These are phyloP conservation scores for Drosophila willistoni DNA, from an alignment of 1,140 invertebrate genomes.

Conservation along the genomic window DNA sequence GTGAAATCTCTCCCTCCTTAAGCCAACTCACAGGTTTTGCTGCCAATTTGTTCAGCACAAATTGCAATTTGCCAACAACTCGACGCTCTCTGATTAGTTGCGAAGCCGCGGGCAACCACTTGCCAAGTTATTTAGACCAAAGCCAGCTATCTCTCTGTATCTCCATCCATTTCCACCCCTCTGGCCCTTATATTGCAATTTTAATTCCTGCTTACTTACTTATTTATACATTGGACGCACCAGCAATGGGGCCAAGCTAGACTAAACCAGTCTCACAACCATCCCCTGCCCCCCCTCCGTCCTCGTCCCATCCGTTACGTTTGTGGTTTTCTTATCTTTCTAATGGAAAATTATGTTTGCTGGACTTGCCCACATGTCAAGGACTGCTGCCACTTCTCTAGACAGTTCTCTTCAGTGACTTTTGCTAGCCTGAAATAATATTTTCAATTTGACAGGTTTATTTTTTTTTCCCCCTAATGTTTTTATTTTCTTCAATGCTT, in stretches of 20 bases:
- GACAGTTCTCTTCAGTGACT: conserved; percentile 21
- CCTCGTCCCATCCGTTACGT: background rate
- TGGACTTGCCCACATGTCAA: conserved; percentile 47
- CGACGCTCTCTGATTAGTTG: conserved; percentile 43
- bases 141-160: conserved; percentile 14
- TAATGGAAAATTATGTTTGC: conserved; percentile 71
- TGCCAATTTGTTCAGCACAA: conserved; percentile 44
- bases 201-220: conserved; percentile 59
- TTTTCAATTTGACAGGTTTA: conserved; percentile 41
- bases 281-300: background rate
- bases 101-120: conserved; percentile 20
- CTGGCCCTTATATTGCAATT: conserved; percentile 20
- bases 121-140: conserved; percentile 11
- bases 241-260: background rate
- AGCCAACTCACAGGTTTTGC: conserved; percentile 3
- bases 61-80: conserved; percentile 49
- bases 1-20: background rate
- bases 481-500: background rate
- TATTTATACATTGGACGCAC: conserved; percentile 60
- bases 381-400: conserved; percentile 14
- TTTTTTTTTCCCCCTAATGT: background rate
- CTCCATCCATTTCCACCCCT: background rate
- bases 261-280: background rate
- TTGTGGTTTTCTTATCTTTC: conserved; percentile 37
- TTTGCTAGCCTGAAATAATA: conserved; percentile 52